These are phyloP conservation scores for Aphodius granarius DNA, from an alignment of 2,888 invertebrate genomes.

Conservation along the genomic window DNA sequence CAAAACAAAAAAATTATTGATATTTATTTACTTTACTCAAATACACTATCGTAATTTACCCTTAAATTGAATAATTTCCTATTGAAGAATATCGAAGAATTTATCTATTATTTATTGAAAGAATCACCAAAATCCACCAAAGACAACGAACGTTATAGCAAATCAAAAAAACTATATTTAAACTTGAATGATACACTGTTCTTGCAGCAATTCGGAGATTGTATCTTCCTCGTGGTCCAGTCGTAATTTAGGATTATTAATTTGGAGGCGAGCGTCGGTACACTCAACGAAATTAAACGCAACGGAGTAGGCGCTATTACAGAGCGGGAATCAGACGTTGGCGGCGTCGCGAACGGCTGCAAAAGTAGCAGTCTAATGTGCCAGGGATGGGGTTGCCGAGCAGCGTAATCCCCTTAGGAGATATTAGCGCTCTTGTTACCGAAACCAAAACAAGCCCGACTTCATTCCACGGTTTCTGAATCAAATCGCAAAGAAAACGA, in stretches of 20 bases:
- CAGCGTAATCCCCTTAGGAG: slow-evolving; percentile 42
- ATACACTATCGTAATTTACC: too few relatives aligned
- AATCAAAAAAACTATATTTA: too few relatives aligned
- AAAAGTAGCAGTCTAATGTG: slow-evolving; percentile 38
- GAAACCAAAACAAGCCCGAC: slow-evolving; percentile 40
- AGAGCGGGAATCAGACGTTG: not conserved
- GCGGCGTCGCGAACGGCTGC: not conserved
- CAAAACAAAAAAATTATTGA: too few relatives aligned
- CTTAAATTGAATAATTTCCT: too few relatives aligned
- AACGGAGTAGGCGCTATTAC: not conserved
- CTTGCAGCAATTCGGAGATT: not conserved
- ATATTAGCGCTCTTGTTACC: slow-evolving; percentile 43
- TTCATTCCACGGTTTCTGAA: slow-evolving; percentile 38
- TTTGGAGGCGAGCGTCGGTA: not conserved
- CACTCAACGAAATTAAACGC: not conserved
- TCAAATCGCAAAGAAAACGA: slow-evolving; percentile 30
- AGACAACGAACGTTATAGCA: too few relatives aligned
- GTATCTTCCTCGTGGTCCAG: not conserved
- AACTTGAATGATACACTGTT: not conserved
- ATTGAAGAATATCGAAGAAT: too few relatives aligned
- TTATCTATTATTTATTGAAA: too few relatives aligned
- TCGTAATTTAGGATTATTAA: not conserved
- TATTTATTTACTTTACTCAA: too few relatives aligned
- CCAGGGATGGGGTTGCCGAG: slow-evolving; percentile 32
- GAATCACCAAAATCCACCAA: too few relatives aligned